A percentile compares a stretch with the other conserved stretches of the same genome.
These are phyloP conservation scores for Coregonus clupeaformis DNA, from an alignment of 2,113 vertebrate species.

Conservation along the genomic window DNA sequence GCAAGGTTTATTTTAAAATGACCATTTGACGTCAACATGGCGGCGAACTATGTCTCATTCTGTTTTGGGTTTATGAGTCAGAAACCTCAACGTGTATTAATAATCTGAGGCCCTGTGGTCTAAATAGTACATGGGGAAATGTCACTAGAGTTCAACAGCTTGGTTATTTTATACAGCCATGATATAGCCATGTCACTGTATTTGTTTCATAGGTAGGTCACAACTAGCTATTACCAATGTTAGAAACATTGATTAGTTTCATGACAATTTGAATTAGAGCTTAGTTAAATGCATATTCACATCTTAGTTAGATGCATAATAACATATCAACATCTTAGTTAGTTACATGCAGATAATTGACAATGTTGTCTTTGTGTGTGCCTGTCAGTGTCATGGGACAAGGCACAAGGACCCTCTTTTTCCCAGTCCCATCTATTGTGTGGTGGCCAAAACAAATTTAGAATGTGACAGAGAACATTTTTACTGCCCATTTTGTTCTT, in stretches of 20 bases:
- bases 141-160: not conserved
- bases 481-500: conserved; percentile 29
- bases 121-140: not conserved
- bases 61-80: conserved; percentile 50
- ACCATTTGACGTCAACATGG: conserved; percentile 32
- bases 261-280: not conserved
- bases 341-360: no score
- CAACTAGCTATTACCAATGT: not conserved
- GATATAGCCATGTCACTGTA: not conserved
- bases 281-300: not conserved
- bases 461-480: conserved; percentile 45
- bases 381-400: conserved; percentile 24
- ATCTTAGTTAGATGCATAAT: not conserved
- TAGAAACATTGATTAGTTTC: not conserved
- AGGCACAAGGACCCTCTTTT: conserved; percentile 13
- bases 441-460: conserved; percentile 53
- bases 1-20: conserved; percentile 37
- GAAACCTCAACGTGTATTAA: conserved; percentile 25
- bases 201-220: not conserved
- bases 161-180: not conserved
- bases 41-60: not conserved
- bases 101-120: not conserved
- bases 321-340: no score
- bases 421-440: conserved; percentile 32
- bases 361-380: conserved; percentile 21